These are phyloP conservation scores for Acropora yongei DNA, from an alignment of 64 coral and sea anemone species.

Conservation along the genomic window DNA sequence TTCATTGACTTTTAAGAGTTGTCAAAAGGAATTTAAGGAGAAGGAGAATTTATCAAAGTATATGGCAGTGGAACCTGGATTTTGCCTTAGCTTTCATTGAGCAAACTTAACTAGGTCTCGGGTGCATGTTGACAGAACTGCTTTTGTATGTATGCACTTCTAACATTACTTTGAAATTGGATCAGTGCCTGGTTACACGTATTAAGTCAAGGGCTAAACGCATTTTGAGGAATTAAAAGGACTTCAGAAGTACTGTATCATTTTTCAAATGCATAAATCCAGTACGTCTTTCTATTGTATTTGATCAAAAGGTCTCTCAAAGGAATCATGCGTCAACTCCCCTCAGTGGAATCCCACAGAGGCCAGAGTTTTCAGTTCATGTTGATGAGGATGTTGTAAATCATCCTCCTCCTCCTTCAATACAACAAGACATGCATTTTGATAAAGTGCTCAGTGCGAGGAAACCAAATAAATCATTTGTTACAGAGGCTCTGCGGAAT, in stretches of 20 bases:
- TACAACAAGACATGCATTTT: constrained; percentile 64
- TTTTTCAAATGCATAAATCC: neutral
- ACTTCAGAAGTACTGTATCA: neutral
- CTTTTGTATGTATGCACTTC: no score
- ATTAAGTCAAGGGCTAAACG: no score
- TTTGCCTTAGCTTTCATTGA: no score
- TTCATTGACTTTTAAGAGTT: no score
- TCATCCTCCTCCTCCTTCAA: constrained; percentile 39
- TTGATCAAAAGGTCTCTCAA: constrained; percentile 30
- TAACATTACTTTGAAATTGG: no score
- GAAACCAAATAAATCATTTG: constrained; percentile 73
- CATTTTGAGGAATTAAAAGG: no score
- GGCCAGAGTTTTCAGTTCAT: constrained; percentile 82
- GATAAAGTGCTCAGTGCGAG: constrained; percentile 84
- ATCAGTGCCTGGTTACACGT: no score
- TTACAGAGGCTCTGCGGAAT: constrained; percentile 70
- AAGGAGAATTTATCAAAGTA: no score
- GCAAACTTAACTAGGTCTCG: no score
- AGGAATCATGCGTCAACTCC: constrained; percentile 20
- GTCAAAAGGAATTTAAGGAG: no score
- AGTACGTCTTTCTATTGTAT: neutral
- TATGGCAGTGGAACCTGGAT: no score
- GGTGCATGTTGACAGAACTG: no score
- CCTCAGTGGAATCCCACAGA: constrained; percentile 8
- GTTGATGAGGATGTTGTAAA: constrained; percentile 53